phyloP scores from a whole-genome alignment of 2,888 invertebrate species.

The Chymomyza fuscimana region DNA sequence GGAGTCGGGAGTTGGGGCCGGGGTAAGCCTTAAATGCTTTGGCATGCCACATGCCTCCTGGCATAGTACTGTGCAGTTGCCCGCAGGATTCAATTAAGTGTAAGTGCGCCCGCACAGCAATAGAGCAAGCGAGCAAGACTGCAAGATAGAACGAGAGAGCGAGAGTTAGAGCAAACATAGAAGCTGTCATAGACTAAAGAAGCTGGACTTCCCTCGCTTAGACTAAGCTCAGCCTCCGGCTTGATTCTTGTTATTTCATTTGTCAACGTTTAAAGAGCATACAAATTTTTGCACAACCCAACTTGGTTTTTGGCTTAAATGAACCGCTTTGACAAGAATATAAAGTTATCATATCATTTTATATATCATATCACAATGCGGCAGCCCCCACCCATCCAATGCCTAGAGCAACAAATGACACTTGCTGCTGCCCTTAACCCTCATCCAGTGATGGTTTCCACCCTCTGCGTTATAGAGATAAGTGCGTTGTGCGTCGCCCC shows the following conservation, averaged over 20 bases:
- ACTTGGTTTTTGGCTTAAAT: too few relatives aligned
- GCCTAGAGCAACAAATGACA: not conserved
- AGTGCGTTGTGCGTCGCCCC: slow-evolving; percentile 12
- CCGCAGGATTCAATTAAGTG: slow-evolving; percentile 73
- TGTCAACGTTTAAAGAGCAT: not conserved
- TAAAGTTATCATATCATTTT: not conserved
- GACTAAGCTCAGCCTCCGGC: not conserved
- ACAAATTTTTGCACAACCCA: not conserved
- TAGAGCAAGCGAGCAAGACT: not conserved
- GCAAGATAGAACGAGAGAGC: not conserved
- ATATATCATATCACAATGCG: not conserved
- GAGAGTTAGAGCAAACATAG: not conserved
- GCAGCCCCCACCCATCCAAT: not conserved
- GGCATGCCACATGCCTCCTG: slow-evolving; percentile 61
- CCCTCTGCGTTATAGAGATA: too few relatives aligned
- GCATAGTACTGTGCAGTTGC: slow-evolving; percentile 45
- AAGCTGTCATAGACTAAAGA: not conserved
- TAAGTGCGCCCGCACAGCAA: slow-evolving; percentile 49
- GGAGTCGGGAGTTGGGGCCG: slow-evolving; percentile 16
- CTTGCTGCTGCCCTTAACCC: not conserved
- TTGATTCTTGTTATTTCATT: not conserved
- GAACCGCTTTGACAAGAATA: not conserved
- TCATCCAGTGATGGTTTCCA: not conserved
- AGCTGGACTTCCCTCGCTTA: not conserved
- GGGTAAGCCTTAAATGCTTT: slow-evolving; percentile 63